These are phyloP conservation scores for Salpingus planirostris DNA, from an alignment of 2,888 invertebrate species.

Conservation along the genomic window DNA sequence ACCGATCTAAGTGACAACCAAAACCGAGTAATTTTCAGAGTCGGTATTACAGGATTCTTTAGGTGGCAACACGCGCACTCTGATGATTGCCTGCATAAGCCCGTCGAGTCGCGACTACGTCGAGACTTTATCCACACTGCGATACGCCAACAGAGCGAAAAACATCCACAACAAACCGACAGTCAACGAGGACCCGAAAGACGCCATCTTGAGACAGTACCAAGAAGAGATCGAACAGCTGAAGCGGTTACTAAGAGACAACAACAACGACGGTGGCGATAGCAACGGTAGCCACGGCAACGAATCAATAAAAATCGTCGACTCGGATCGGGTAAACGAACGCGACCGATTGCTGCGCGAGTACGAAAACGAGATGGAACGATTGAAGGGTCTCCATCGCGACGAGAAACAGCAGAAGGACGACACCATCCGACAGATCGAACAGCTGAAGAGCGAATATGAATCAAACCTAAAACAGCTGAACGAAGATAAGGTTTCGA, in stretches of 20 bases:
- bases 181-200: constrained; percentile 86
- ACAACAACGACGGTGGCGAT: constrained; percentile 1
- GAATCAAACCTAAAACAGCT: constrained; percentile 49
- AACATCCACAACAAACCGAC: constrained; percentile 78
- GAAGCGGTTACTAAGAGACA: constrained; percentile 46
- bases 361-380: constrained; percentile 47
- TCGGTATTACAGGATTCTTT: constrained; percentile 63
- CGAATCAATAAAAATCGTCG: constrained; percentile 16
- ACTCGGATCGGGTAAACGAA: constrained; percentile 27
- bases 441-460: constrained; percentile 49
- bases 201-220: constrained; percentile 74
- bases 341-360: constrained; percentile 40
- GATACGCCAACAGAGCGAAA: constrained; percentile 79
- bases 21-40: constrained; percentile 3
- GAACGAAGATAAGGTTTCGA: constrained; percentile 41
- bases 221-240: constrained; percentile 74
- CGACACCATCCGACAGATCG: constrained; percentile 38
- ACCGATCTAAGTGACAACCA: constrained; percentile 6
- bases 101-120: constrained; percentile 77
- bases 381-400: constrained; percentile 37
- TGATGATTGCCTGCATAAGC: constrained; percentile 81
- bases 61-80: constrained; percentile 80
- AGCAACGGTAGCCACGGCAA: constrained; percentile 2
- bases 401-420: constrained; percentile 39
- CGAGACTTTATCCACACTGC: constrained; percentile 71